A percentile compares a stretch with the other conserved stretches of the same genome.
phyloP scores from a whole-genome alignment of 2,797 vertebrate species.

The Danio kyathit region DNA sequence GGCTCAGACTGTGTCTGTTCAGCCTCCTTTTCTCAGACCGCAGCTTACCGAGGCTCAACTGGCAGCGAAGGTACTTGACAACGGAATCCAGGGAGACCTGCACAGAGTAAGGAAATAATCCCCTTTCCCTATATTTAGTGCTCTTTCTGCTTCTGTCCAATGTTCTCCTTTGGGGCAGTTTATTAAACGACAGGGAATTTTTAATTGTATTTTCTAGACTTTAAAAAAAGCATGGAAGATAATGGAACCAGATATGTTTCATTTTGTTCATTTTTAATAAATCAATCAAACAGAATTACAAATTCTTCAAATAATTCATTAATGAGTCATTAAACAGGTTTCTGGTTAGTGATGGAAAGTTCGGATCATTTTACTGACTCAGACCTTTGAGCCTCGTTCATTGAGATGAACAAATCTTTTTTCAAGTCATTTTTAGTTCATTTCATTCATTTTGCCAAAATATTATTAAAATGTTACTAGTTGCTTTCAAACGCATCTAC shows the following conservation, averaged over 20 bases:
- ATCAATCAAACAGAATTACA: background rate
- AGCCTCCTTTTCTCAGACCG: conserved; percentile 90
- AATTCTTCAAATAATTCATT: background rate
- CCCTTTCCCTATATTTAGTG: background rate
- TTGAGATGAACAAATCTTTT: too few relatives aligned
- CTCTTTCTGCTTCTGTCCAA: background rate
- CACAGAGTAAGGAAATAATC: conserved; percentile 75
- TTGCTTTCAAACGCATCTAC: too few relatives aligned
- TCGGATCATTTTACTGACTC: too few relatives aligned
- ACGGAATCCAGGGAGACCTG: conserved; percentile 93
- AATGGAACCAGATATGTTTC: background rate
- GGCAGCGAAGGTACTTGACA: conserved; percentile 94
- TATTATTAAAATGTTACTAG: too few relatives aligned
- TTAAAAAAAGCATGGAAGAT: background rate
- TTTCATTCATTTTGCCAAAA: too few relatives aligned
- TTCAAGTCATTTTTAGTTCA: too few relatives aligned
- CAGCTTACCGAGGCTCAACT: conserved; percentile 89
- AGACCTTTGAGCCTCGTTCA: too few relatives aligned
- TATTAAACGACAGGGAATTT: background rate
- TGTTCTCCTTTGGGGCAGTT: background rate
- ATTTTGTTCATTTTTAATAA: background rate
- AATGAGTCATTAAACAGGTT: background rate
- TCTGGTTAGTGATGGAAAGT: too few relatives aligned
- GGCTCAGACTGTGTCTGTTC: conserved; percentile 84
- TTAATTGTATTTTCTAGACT: background rate